Conservation (phyloP, 2,888 invertebrate species). For the Tachina fera region DNA sequence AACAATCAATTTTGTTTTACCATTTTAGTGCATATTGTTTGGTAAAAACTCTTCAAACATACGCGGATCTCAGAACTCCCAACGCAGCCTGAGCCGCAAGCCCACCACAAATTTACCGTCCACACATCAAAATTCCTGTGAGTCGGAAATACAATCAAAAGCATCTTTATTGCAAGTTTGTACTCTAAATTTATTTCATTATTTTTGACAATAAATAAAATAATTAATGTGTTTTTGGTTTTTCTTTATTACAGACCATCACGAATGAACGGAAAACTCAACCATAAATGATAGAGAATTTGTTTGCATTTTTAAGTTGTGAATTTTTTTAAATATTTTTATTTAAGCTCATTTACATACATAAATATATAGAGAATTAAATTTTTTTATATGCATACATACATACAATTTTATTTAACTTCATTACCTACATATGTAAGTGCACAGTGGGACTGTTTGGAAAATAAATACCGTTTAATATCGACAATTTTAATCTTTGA, state of each 20-base stretch:
- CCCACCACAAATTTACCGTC: slow-evolving; percentile 77
- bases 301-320: background rate
- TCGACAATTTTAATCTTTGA: too few species aligned
- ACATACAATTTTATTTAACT: background rate
- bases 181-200: background rate
- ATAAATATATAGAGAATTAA: background rate
- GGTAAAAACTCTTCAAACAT: slow-evolving; percentile 82
- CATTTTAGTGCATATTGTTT: slow-evolving; percentile 77
- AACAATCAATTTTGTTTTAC: slow-evolving; percentile 72
- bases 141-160: slow-evolving; percentile 83
- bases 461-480: background rate
- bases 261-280: slow-evolving; percentile 79
- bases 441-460: background rate
- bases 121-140: slow-evolving; percentile 85
- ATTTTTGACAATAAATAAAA: background rate
- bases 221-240: background rate
- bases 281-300: slow-evolving; percentile 72
- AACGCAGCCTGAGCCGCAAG: slow-evolving; percentile 76
- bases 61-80: slow-evolving; percentile 75
- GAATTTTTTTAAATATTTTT: background rate
- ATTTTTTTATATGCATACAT: background rate
- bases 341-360: too few species aligned
- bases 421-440: background rate
- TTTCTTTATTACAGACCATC: slow-evolving; percentile 78
- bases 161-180: slow-evolving; percentile 83